Base-by-base conservation (phyloP, 2,113 vertebrate genomes). In the Oxyruncus cristatus region DNA sequence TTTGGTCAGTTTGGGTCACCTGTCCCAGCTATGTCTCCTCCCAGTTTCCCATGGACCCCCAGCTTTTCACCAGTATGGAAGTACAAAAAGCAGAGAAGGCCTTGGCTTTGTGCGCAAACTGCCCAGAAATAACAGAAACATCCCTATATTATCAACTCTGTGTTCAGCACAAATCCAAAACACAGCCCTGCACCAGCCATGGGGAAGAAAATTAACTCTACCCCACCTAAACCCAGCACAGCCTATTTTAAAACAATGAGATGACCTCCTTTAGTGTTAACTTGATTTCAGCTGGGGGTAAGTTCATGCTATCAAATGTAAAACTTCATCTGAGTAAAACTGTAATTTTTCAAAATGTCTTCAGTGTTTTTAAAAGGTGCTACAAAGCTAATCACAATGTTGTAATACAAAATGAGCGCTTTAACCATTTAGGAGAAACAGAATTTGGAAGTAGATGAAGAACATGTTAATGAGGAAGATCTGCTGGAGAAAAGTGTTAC, bases 101-200 rank as follows among this genome's bases (percentile, higher is more conserved):
- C 9, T 79, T 65, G 66, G 41, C 42, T 72, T 30, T 42, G 23
- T 42, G 26, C 15, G 8, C 65, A 30, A 26, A 5, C 59, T 73
- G 50, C 22, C 6, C 42, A 58, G 42, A 8, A 73, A 16, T 11
- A 65, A 30, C 8, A 80, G 56, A 80, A 50, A 4, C 21, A 12
- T 65, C 14, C 50, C 13, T 8, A 0, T 5, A 2, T 15, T 42
- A 1, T 50, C 26, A 65, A 4, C 7, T 11, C 26, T 27, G 13
- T 80, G 50, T 33, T 66, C 33, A 67, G 14, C 44, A 67, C 59
- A 66, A 37, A 52, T 67, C 27, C 52, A 5, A 66, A 81, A 28
- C 44, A 52, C 33, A 74, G 37, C 1, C 2, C 37, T 44, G 44
- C 2, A 44, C 22, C 33, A 52, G 61, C 19, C 50, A 41, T 26